A percentile compares a stretch with the other conserved stretches of the same genome.
Evolutionary conservation across 1,140 invertebrate species (phyloP).

Genomic region (Pemphigus obesinymphae): DNA sequence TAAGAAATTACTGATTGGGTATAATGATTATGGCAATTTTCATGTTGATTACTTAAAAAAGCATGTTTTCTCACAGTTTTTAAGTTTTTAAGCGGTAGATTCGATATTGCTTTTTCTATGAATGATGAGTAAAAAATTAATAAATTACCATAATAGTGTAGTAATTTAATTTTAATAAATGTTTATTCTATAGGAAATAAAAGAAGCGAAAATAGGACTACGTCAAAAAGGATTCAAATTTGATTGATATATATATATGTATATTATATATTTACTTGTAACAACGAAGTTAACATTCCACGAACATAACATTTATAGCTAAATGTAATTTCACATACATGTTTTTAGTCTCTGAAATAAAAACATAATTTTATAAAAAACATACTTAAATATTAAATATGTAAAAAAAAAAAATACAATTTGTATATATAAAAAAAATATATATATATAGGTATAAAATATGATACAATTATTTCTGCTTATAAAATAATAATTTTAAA

Average conservation of each 20-base stretch:
- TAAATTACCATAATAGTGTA: neutral
- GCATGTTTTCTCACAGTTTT: no score
- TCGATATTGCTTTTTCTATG: no score
- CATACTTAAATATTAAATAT: neutral
- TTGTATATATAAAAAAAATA: no score
- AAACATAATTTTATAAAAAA: neutral
- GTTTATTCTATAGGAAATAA: slow-evolving; percentile 9
- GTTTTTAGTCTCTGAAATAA: slow-evolving; percentile 39
- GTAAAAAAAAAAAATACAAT: neutral
- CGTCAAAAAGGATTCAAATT: slow-evolving; percentile 26
- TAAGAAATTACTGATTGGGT: no score
- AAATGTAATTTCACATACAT: slow-evolving; percentile 20
- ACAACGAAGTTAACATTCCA: neutral
- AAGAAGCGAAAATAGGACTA: slow-evolving; percentile 10
- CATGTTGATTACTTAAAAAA: no score
- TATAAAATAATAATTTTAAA: neutral
- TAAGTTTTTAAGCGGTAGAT: no score
- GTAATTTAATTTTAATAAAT: neutral
- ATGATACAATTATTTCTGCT: neutral
- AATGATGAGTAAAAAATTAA: no score
- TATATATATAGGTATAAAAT: no score
- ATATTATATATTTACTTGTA: slow-evolving; percentile 27
- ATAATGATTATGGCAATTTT: no score
- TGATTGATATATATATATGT: neutral
- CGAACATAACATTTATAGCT: neutral